These are phyloP conservation scores for Drosophila borealis DNA, from an alignment of 2,888 invertebrate species.

Conservation along the genomic window DNA sequence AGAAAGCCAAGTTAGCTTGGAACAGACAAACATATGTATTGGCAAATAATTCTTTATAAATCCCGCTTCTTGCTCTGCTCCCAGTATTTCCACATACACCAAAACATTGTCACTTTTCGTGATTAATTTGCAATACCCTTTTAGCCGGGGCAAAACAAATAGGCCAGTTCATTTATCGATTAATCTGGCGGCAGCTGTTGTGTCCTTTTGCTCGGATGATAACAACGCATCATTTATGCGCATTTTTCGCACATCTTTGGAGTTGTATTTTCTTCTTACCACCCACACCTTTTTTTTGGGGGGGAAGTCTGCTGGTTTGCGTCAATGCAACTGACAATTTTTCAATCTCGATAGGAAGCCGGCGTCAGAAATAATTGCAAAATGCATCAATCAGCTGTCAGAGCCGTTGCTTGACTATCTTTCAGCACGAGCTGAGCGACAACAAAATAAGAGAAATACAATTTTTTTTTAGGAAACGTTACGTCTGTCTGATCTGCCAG, in stretches of 20 bases:
- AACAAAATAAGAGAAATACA: conserved; percentile 1
- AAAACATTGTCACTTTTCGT: no score
- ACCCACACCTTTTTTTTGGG: no score
- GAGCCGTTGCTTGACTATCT: conserved; percentile 52
- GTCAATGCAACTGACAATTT: conserved; percentile 78
- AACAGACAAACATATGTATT: background rate
- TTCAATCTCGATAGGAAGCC: conserved; percentile 67
- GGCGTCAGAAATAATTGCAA: conserved; percentile 79
- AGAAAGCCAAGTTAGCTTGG: background rate
- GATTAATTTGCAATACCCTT: background rate
- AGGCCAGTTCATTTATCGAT: conserved; percentile 32
- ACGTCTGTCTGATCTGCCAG: conserved; percentile 45
- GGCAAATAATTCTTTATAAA: background rate
- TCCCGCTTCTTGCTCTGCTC: no score
- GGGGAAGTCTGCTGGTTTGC: conserved; percentile 23
- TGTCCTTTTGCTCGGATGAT: conserved; percentile 14
- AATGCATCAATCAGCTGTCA: conserved; percentile 81
- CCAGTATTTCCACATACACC: background rate
- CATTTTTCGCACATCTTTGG: conserved; percentile 46
- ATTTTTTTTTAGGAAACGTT: conserved; percentile 42
- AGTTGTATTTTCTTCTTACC: conserved; percentile 7
- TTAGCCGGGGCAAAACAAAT: background rate
- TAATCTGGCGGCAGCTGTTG: conserved; percentile 26
- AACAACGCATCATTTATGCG: conserved; percentile 30
- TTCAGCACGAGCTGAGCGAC: conserved; percentile 30